These are phyloP conservation scores for Lathronympha strigana DNA, from an alignment of 2,888 invertebrate species.

Conservation along the genomic window DNA sequence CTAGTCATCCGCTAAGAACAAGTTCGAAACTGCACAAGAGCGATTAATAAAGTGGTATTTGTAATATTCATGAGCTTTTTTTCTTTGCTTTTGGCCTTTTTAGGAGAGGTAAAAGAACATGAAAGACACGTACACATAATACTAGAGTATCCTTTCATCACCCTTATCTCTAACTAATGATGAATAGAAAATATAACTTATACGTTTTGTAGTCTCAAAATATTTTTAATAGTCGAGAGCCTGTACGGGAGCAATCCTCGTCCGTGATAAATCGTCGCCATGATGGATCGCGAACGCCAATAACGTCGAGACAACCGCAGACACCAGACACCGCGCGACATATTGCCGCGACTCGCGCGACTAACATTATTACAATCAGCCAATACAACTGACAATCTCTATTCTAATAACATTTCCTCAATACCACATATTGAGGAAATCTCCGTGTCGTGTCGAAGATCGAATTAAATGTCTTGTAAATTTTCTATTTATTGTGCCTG, in stretches of 20 bases:
- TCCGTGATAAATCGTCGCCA: conserved; percentile 69
- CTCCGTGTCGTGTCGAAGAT: conserved; percentile 2
- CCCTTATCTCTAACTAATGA: too few relatives aligned
- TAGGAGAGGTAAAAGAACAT: too few relatives aligned
- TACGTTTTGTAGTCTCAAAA: too few relatives aligned
- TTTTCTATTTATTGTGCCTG: not conserved
- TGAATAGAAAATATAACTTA: too few relatives aligned
- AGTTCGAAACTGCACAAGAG: too few relatives aligned
- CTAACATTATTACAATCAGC: conserved; percentile 39
- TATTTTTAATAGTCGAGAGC: conserved; percentile 1
- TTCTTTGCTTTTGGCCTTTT: too few relatives aligned
- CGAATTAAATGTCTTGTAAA: conserved; percentile 11
- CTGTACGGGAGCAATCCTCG: conserved; percentile 40
- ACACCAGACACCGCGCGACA: conserved; percentile 55
- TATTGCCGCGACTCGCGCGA: conserved; percentile 50
- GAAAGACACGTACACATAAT: too few relatives aligned
- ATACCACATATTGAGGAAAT: conserved; percentile 1
- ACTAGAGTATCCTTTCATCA: too few relatives aligned
- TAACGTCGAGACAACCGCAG: conserved; percentile 61
- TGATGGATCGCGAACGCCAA: conserved; percentile 68
- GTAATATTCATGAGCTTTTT: too few relatives aligned
- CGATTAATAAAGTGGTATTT: too few relatives aligned
- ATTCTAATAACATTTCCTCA: conserved; percentile 31
- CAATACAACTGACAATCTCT: conserved; percentile 30
- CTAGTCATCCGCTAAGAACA: too few relatives aligned